Evolutionary conservation across 1,140 invertebrate species (phyloP).

Genomic region (Pseudomyrmex concolor): DNA sequence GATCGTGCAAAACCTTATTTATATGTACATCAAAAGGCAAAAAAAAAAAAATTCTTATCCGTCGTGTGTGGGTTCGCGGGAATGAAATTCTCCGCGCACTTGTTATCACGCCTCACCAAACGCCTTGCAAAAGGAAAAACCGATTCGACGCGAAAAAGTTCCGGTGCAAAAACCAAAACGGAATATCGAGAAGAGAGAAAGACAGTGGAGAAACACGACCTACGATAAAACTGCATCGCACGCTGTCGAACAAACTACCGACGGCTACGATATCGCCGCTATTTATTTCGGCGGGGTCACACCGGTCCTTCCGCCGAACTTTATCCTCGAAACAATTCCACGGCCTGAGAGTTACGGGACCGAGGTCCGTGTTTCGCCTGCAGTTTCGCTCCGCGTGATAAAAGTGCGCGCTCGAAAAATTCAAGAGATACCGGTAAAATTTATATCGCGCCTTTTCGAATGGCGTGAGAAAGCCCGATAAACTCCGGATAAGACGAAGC

Average conservation of each 20-base stretch:
- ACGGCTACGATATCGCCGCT: slow-evolving; percentile 60
- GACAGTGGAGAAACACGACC: slow-evolving; percentile 44
- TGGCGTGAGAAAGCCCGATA: slow-evolving; percentile 5
- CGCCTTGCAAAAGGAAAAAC: neutral
- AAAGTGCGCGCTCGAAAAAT: slow-evolving; percentile 45
- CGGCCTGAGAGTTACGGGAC: slow-evolving; percentile 14
- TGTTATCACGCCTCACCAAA: too few relatives aligned
- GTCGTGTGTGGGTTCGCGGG: neutral
- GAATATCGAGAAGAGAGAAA: neutral
- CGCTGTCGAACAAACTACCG: slow-evolving; percentile 63
- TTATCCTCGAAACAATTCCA: slow-evolving; percentile 63
- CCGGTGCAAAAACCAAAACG: too few relatives aligned
- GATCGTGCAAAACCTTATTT: too few relatives aligned
- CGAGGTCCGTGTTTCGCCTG: slow-evolving; percentile 18
- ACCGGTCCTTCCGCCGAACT: slow-evolving; percentile 49
- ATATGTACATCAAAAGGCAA: too few relatives aligned
- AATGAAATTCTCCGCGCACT: neutral
- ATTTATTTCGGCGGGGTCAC: slow-evolving; percentile 62
- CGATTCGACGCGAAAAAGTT: slow-evolving; percentile 1
- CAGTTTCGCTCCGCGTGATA: slow-evolving; percentile 35
- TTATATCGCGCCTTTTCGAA: slow-evolving; percentile 31
- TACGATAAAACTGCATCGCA: slow-evolving; percentile 57
- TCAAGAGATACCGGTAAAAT: slow-evolving; percentile 42
- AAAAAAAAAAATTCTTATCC: slow-evolving; percentile 5
- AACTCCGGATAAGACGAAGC: slow-evolving; percentile 19